A percentile compares a stretch with the other conserved stretches of the same genome.
phyloP scores from a whole-genome alignment of 2,797 vertebrate genomes.

The Phyllotis vaccarum region DNA sequence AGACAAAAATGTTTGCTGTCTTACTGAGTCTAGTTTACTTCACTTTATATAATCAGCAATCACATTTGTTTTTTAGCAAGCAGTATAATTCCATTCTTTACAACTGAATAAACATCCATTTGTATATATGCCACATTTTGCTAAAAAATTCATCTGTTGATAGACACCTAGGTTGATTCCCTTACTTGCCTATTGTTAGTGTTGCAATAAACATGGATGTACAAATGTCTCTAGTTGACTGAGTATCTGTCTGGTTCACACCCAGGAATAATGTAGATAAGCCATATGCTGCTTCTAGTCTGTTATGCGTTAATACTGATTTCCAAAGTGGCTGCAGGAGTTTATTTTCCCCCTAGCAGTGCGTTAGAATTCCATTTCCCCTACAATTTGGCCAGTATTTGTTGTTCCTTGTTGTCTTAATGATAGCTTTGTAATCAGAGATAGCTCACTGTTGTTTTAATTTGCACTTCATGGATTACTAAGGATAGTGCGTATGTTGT shows the following conservation, averaged over 20 bases:
- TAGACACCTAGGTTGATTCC: background rate
- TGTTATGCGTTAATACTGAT: background rate
- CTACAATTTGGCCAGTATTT: background rate
- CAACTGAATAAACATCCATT: background rate
- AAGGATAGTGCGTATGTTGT: background rate
- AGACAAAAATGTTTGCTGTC: background rate
- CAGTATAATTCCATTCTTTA: background rate
- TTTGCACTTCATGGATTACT: background rate
- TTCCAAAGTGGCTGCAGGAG: background rate
- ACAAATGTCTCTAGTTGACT: background rate
- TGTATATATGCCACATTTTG: background rate
- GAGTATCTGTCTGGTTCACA: background rate
- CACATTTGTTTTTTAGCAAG: background rate
- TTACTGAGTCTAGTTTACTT: background rate
- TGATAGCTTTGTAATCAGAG: background rate
- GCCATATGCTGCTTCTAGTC: background rate
- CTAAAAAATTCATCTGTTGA: slow-evolving; percentile 1
- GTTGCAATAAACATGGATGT: background rate
- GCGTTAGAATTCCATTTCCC: background rate
- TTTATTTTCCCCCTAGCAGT: background rate
- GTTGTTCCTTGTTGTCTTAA: background rate
- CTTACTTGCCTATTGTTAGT: background rate
- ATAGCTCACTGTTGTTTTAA: background rate
- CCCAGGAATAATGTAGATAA: background rate
- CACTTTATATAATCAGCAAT: background rate